Evolutionary conservation across 2,797 vertebrate species (phyloP).

Genomic region (Diglossa cyanea): DNA sequence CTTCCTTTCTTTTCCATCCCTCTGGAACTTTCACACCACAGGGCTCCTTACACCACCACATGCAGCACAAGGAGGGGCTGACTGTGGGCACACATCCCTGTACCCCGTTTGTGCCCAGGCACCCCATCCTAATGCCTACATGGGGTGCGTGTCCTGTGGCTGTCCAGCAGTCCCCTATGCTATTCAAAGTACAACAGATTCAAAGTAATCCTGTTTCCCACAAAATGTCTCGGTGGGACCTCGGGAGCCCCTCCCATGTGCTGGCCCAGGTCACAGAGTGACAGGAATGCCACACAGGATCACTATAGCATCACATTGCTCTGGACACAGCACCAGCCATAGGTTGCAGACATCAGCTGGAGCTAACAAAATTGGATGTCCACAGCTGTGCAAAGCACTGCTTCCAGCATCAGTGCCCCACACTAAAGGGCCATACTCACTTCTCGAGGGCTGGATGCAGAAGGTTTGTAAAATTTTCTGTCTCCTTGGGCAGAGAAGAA

Average conservation of each 20-base stretch:
- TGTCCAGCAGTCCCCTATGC: not conserved
- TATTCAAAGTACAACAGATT: too few relatives aligned
- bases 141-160: fast-evolving
- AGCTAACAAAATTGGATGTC: not conserved
- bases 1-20: not conserved
- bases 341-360: fast-evolving
- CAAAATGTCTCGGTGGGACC: fast-evolving
- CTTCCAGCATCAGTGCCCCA: not conserved
- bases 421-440: not conserved
- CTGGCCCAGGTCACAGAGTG: not conserved
- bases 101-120: fast-evolving
- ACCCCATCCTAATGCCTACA: fast-evolving
- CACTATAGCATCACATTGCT: not conserved
- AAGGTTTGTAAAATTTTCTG: not conserved
- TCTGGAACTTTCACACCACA: not conserved
- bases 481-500: not conserved
- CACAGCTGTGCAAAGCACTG: not conserved
- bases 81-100: fast-evolving
- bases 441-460: not conserved
- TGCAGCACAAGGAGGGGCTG: not conserved
- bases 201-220: not conserved
- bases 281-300: not conserved
- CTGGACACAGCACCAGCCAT: not conserved
- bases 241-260: not conserved
- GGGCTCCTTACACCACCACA: not conserved